These are phyloP conservation scores for Calycopis cecrops DNA, from an alignment of 1,140 invertebrate species.

Conservation along the genomic window DNA sequence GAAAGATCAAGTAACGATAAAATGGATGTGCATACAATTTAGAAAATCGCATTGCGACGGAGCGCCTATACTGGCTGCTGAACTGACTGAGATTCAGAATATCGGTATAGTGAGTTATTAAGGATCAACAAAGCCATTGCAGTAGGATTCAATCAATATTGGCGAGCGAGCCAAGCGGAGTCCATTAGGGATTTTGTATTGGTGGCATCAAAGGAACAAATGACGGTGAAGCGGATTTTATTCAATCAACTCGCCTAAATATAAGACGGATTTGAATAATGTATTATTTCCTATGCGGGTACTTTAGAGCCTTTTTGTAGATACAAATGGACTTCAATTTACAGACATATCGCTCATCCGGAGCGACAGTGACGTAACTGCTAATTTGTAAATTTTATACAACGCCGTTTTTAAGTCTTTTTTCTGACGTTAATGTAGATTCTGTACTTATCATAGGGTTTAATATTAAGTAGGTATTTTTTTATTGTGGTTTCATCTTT, in stretches of 20 bases:
- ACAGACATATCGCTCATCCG: no score
- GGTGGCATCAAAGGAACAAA: slow-evolving; percentile 4
- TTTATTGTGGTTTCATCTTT: no score
- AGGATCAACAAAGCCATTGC: slow-evolving; percentile 17
- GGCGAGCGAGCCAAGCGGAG: slow-evolving; percentile 18
- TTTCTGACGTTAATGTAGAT: no score
- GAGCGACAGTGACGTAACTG: no score
- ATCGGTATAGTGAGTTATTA: slow-evolving; percentile 19
- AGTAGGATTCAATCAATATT: slow-evolving; percentile 16
- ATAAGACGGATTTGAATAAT: not conserved
- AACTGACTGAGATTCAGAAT: not conserved
- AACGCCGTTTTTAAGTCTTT: no score
- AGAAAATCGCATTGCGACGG: not conserved
- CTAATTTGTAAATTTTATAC: no score
- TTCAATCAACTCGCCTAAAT: not conserved
- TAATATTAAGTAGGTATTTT: no score
- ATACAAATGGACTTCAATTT: no score
- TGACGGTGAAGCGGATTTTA: slow-evolving; percentile 2
- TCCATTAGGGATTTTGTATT: slow-evolving; percentile 18
- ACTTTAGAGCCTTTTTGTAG: no score
- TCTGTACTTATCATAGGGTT: no score
- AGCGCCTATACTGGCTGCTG: not conserved
- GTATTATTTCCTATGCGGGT: not conserved
- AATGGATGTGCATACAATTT: not conserved
- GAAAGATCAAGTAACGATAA: no score